These are phyloP conservation scores for Spilosoma lubricipeda DNA, from an alignment of 2,888 invertebrate species.

Conservation along the genomic window DNA sequence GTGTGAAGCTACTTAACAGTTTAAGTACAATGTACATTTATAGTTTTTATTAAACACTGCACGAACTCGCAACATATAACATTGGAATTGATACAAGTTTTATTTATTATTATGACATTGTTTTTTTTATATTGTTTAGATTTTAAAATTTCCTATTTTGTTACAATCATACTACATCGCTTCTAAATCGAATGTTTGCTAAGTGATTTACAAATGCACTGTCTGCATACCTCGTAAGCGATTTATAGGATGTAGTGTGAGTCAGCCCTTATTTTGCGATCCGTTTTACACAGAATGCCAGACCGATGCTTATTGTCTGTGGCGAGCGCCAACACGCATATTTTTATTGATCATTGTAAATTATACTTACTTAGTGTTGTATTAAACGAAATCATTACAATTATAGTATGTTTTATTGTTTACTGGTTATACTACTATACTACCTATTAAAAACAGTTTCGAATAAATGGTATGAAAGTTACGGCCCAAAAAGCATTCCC, in stretches of 20 bases:
- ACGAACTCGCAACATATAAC: slow-evolving; percentile 29
- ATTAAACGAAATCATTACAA: slow-evolving; percentile 86
- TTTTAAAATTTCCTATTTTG: slow-evolving; percentile 18
- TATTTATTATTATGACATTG: slow-evolving; percentile 31
- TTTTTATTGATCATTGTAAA: slow-evolving; percentile 82
- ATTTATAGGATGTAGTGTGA: slow-evolving; percentile 46
- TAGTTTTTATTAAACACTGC: slow-evolving; percentile 36
- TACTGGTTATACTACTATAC: too few relatives aligned
- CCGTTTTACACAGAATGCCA: slow-evolving; percentile 40
- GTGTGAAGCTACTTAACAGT: slow-evolving; percentile 45
- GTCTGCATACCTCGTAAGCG: slow-evolving; percentile 5
- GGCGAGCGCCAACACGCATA: slow-evolving; percentile 60
- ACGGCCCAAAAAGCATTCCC: too few relatives aligned
- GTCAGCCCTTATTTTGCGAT: slow-evolving; percentile 38
- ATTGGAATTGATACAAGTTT: slow-evolving; percentile 44
- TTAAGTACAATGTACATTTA: slow-evolving; percentile 49
- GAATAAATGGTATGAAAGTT: too few relatives aligned
- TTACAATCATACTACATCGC: slow-evolving; percentile 38
- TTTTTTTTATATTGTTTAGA: slow-evolving; percentile 38
- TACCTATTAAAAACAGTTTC: too few relatives aligned
- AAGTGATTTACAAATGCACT: background rate
- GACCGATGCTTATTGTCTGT: slow-evolving; percentile 34
- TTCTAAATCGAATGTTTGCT: slow-evolving; percentile 8
- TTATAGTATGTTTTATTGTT: slow-evolving; percentile 57
- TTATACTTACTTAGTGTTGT: slow-evolving; percentile 86